These are phyloP conservation scores for Thermophis baileyi DNA, from an alignment of 2,113 vertebrate genomes.

Conservation along the genomic window DNA sequence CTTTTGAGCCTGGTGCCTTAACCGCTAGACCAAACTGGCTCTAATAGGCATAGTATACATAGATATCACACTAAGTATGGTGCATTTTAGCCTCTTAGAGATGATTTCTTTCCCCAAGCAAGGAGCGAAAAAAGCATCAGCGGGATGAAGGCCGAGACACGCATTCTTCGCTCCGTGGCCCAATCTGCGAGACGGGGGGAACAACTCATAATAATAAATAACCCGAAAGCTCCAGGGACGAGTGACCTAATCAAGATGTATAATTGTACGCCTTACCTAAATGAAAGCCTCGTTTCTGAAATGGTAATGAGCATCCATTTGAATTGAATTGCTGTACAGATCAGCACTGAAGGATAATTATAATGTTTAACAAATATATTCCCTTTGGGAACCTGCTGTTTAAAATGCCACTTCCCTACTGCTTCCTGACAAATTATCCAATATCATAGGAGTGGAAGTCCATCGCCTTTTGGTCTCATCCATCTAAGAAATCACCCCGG, in stretches of 20 bases:
- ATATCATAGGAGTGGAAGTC: constrained; percentile 10
- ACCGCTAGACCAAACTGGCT: not conserved
- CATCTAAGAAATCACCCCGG: not conserved
- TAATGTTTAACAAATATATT: constrained; percentile 79
- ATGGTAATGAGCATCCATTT: constrained; percentile 69
- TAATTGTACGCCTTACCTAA: constrained; percentile 78
- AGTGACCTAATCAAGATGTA: constrained; percentile 80
- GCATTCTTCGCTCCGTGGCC: constrained; percentile 3
- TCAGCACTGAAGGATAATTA: constrained; percentile 77
- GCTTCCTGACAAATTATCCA: constrained; percentile 11
- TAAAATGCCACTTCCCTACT: constrained; percentile 62
- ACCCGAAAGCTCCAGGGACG: constrained; percentile 63
- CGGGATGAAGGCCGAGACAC: not conserved
- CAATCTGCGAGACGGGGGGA: constrained; percentile 45
- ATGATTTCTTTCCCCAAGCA: not conserved
- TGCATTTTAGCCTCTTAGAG: not conserved
- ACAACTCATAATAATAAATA: constrained; percentile 61
- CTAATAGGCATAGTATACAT: not conserved
- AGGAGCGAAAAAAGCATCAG: not conserved
- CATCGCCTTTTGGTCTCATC: not conserved
- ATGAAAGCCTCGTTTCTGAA: constrained; percentile 77
- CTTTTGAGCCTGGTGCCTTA: not conserved
- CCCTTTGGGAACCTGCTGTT: constrained; percentile 69
- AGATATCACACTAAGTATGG: not conserved
- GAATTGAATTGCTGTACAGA: constrained; percentile 66